Conservation (phyloP, 2,113 vertebrate genomes). For the Gorsachius goisagi region DNA sequence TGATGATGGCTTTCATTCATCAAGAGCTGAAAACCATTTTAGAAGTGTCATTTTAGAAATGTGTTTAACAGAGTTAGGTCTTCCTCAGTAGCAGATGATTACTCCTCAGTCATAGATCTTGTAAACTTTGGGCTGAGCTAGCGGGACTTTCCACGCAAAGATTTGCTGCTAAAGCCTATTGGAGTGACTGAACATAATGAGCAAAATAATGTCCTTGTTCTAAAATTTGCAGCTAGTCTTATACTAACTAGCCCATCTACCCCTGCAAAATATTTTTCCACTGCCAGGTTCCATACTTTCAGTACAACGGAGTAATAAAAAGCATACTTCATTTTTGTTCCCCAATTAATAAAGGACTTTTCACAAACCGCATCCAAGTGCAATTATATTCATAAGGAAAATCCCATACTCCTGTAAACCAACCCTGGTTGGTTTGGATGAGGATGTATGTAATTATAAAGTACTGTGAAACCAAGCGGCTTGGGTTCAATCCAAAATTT, state of each 20-base stretch:
- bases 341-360: background rate
- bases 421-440: background rate
- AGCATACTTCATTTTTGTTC: background rate
- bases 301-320: background rate
- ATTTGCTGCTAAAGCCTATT: background rate
- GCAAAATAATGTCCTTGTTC: background rate
- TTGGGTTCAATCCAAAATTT: background rate
- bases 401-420: background rate
- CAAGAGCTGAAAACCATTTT: conserved; percentile 23
- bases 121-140: conserved; percentile 8
- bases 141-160: background rate
- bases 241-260: background rate
- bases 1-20: conserved; percentile 36
- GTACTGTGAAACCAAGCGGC: background rate
- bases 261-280: background rate
- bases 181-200: background rate
- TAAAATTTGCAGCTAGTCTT: background rate
- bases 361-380: background rate
- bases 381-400: background rate
- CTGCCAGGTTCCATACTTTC: background rate
- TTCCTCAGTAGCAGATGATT: conserved; percentile 3
- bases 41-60: conserved; percentile 24
- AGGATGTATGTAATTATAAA: background rate
- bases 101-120: background rate
- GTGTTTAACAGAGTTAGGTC: conserved; percentile 8